Conservation (phyloP, 2,888 invertebrate species). For the Diplazon laetatorius region DNA sequence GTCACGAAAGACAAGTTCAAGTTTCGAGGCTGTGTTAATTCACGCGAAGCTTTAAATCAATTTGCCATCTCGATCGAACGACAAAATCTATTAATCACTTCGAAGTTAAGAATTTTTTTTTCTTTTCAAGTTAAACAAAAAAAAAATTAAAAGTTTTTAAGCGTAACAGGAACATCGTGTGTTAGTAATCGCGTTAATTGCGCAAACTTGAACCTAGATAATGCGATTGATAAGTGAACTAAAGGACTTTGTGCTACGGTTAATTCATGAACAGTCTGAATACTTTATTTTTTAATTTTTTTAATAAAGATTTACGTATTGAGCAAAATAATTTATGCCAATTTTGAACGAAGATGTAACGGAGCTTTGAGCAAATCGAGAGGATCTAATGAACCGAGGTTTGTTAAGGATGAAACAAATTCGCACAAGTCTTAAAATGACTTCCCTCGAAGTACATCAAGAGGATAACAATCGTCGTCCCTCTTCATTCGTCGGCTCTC, state of each 20-base stretch:
- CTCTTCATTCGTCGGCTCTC: background rate
- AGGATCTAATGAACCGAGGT: slow-evolving; percentile 1
- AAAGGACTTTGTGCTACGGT: no score
- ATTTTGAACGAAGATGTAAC: no score
- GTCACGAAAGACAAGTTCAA: slow-evolving; percentile 55
- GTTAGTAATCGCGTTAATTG: no score
- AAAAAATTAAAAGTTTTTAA: background rate
- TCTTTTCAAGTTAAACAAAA: no score
- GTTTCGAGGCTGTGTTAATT: slow-evolving; percentile 30
- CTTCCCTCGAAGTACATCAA: slow-evolving; percentile 13
- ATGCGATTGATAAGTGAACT: no score
- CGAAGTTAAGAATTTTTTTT: background rate
- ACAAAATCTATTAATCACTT: background rate
- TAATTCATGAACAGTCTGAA: no score
- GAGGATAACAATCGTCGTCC: slow-evolving; percentile 24
- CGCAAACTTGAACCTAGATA: no score
- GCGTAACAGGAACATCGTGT: background rate
- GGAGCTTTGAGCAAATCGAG: background rate
- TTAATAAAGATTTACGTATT: no score
- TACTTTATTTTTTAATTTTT: no score
- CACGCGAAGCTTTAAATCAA: background rate
- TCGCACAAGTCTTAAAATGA: background rate
- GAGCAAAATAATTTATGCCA: no score
- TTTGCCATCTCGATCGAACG: background rate
- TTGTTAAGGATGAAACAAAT: background rate